Percentiles rank a stretch among this genome's conserved stretches.
These are phyloP conservation scores for Zophobas atratus DNA, from an alignment of 1,140 invertebrate genomes.

Conservation along the genomic window DNA sequence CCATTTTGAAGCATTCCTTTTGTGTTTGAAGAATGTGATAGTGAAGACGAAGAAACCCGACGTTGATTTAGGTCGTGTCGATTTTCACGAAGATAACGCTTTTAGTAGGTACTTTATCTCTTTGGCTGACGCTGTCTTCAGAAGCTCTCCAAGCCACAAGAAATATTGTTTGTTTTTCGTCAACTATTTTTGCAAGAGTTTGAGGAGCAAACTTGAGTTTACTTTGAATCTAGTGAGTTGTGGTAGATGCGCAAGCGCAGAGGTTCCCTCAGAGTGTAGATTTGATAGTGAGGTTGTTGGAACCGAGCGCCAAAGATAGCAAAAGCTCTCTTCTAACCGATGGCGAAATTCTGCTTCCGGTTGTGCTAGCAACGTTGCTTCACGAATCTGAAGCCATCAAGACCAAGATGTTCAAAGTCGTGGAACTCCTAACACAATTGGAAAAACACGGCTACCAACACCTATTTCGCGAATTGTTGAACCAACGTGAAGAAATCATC, in stretches of 20 bases:
- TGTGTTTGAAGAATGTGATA: slow-evolving; percentile 58
- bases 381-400: slow-evolving; percentile 68
- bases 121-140: slow-evolving; percentile 2
- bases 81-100: slow-evolving; percentile 45
- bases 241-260: slow-evolving; percentile 5
- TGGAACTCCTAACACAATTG: slow-evolving; percentile 55
- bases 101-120: slow-evolving; percentile 7
- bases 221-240: slow-evolving; percentile 56
- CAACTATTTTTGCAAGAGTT: slow-evolving; percentile 18
- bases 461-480: slow-evolving; percentile 52
- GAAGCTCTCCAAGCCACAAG: slow-evolving; percentile 1
- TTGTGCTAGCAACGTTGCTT: slow-evolving; percentile 69
- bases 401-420: slow-evolving; percentile 66
- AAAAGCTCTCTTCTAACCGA: background rate
- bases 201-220: slow-evolving; percentile 53
- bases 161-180: slow-evolving; percentile 8
- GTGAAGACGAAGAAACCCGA: slow-evolving; percentile 49
- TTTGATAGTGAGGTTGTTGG: background rate
- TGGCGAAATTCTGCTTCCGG: slow-evolving; percentile 58
- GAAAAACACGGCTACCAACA: slow-evolving; percentile 34
- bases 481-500: slow-evolving; percentile 70
- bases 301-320: background rate
- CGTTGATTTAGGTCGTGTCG: slow-evolving; percentile 36
- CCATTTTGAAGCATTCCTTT: slow-evolving; percentile 55
- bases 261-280: background rate